These are phyloP conservation scores for Actinostola sp. DNA, from an alignment of 92 coral and sea anemone genomes.

Conservation along the genomic window DNA sequence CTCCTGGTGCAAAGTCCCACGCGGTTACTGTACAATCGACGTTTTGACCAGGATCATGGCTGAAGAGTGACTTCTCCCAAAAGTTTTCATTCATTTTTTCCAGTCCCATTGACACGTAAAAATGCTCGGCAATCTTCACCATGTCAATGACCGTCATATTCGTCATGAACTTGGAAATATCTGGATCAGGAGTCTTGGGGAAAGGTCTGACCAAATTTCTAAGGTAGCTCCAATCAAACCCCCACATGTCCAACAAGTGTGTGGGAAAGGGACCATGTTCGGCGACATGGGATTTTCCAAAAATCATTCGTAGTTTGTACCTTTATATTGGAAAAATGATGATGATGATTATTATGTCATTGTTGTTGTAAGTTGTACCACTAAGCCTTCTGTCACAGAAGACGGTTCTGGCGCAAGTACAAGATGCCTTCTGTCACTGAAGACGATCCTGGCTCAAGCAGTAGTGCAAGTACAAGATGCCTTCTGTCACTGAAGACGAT, in stretches of 20 bases:
- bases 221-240: slow-evolving; percentile 39
- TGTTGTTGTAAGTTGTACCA: too few relatives aligned
- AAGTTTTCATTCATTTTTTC: slow-evolving; percentile 24
- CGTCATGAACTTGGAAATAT: slow-evolving; percentile 19
- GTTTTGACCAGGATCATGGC: slow-evolving; percentile 4
- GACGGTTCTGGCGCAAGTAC: too few relatives aligned
- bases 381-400: too few relatives aligned
- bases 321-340: neutral
- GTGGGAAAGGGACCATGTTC: slow-evolving; percentile 29
- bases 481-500: too few relatives aligned
- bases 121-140: slow-evolving; percentile 30
- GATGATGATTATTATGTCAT: neutral
- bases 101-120: slow-evolving; percentile 34
- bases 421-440: too few relatives aligned
- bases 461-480: too few relatives aligned
- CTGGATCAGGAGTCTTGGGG: slow-evolving; percentile 7
- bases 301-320: slow-evolving; percentile 13
- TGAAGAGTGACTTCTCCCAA: slow-evolving; percentile 35
- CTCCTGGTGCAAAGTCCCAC: slow-evolving; percentile 45
- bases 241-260: slow-evolving; percentile 42
- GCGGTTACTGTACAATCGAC: slow-evolving; percentile 42
- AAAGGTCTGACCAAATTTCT: slow-evolving; percentile 8
- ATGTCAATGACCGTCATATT: slow-evolving; percentile 19
- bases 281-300: neutral
- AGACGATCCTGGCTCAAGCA: too few relatives aligned